A percentile compares a stretch with the other conserved stretches of the same genome.
Evolutionary conservation across 1,140 invertebrate species (phyloP).

Genomic region (Drosophila orena): DNA sequence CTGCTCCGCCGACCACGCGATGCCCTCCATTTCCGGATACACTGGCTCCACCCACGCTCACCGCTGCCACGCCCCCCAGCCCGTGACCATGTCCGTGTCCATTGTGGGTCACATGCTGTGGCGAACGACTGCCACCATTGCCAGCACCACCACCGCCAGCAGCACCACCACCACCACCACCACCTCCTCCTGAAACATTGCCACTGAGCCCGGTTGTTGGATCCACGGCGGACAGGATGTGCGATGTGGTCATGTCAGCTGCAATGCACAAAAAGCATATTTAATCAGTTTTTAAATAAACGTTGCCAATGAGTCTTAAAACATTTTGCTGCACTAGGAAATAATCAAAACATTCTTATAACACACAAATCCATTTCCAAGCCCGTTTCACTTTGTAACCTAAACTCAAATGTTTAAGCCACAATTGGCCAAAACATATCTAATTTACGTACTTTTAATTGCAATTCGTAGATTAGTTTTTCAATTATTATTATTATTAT

Average conservation of each 20-base stretch:
- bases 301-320: neutral
- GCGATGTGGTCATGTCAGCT: constrained; percentile 86
- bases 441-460: too few relatives aligned
- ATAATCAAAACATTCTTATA: too few relatives aligned
- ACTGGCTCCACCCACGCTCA: constrained; percentile 59
- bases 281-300: neutral
- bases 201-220: constrained; percentile 85
- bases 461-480: too few relatives aligned
- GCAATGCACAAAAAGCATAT: constrained; percentile 4
- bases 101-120: constrained; percentile 68
- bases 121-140: constrained; percentile 47
- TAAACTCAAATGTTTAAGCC: too few relatives aligned
- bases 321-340: too few relatives aligned
- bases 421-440: too few relatives aligned
- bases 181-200: constrained; percentile 58
- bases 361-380: too few relatives aligned
- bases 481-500: too few relatives aligned
- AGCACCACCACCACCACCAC: neutral
- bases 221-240: constrained; percentile 89
- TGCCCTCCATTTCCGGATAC: constrained; percentile 41
- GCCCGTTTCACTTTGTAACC: too few relatives aligned
- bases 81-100: constrained; percentile 53
- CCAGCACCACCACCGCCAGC: constrained; percentile 20
- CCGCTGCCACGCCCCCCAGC: constrained; percentile 44
- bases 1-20: constrained; percentile 54